Evolutionary conservation across 2,797 vertebrate species (phyloP).

Genomic region (Craterocephalus amniculus): DNA sequence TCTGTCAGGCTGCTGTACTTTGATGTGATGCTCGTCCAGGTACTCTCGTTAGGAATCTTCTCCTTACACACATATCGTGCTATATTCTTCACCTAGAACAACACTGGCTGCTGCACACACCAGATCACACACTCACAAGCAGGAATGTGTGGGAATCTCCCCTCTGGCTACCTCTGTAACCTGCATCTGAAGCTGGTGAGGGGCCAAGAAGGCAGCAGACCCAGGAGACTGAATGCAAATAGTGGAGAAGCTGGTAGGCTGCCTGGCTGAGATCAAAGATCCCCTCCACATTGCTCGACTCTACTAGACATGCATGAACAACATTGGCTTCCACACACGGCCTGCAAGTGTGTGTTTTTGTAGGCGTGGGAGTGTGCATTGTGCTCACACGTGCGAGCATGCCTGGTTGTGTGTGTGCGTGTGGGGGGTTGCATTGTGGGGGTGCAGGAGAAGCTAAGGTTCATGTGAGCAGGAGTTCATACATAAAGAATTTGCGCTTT

Average conservation of each 20-base stretch:
- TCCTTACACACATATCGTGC: constrained; percentile 23
- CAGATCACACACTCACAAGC: constrained; percentile 44
- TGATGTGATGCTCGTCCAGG: constrained; percentile 69
- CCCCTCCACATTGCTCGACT: constrained; percentile 70
- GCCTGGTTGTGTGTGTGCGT: constrained; percentile 17
- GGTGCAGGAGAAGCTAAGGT: constrained; percentile 42
- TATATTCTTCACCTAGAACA: constrained; percentile 50
- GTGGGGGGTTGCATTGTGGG: constrained; percentile 52
- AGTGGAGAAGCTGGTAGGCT: constrained; percentile 71
- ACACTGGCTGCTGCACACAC: constrained; percentile 54
- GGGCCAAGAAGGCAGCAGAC: constrained; percentile 77
- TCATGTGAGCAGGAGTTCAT: constrained; percentile 65
- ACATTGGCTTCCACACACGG: constrained; percentile 60
- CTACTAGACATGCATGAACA: constrained; percentile 75
- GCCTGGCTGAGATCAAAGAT: constrained; percentile 77
- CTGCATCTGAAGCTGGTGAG: constrained; percentile 76
- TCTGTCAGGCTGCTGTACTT: constrained; percentile 50
- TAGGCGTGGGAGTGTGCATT: constrained; percentile 41
- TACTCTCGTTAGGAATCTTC: constrained; percentile 55
- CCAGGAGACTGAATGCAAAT: constrained; percentile 75
- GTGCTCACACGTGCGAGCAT: constrained; percentile 20
- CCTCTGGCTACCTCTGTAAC: constrained; percentile 79
- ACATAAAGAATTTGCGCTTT: constrained; percentile 71
- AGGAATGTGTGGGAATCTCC: constrained; percentile 81
- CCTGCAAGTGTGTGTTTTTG: constrained; percentile 52